Conservation (phyloP, 2,113 vertebrate species). For the Psettodes erumei region DNA sequence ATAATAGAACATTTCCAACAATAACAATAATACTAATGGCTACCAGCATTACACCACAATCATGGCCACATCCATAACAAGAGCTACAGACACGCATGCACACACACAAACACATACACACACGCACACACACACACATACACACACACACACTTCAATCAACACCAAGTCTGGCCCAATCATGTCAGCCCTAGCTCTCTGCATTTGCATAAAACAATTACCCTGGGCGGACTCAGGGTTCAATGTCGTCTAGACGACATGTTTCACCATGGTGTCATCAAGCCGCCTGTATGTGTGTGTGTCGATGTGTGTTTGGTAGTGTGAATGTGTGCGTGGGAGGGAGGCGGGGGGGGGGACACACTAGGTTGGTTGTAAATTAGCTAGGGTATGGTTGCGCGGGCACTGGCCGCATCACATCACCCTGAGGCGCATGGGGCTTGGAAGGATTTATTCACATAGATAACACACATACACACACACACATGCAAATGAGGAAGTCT, state of each 20-base stretch:
- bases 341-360: constrained; percentile 78
- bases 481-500: constrained; percentile 89
- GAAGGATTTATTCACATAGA: constrained; percentile 98
- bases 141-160: constrained; percentile 69
- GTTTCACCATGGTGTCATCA: constrained; percentile 88
- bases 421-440: constrained; percentile 90
- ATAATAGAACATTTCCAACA: constrained; percentile 77
- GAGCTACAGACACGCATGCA: constrained; percentile 20
- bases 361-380: constrained; percentile 94
- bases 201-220: constrained; percentile 96
- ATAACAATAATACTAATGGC: constrained; percentile 81
- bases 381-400: constrained; percentile 86
- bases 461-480: constrained; percentile 82
- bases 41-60: constrained; percentile 68
- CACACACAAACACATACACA: not conserved
- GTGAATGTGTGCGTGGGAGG: constrained; percentile 31
- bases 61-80: constrained; percentile 69
- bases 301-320: constrained; percentile 34
- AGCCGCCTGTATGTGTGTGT: constrained; percentile 76
- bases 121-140: constrained; percentile 43
- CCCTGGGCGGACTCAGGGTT: constrained; percentile 85
- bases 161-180: constrained; percentile 79
- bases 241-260: constrained; percentile 93
- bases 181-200: constrained; percentile 82
- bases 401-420: constrained; percentile 89